Evolutionary conservation across 2,113 vertebrate genomes (phyloP), one percentile per base, ranked within the genome.

Genomic region (Aleadryas rufinucha): DNA sequence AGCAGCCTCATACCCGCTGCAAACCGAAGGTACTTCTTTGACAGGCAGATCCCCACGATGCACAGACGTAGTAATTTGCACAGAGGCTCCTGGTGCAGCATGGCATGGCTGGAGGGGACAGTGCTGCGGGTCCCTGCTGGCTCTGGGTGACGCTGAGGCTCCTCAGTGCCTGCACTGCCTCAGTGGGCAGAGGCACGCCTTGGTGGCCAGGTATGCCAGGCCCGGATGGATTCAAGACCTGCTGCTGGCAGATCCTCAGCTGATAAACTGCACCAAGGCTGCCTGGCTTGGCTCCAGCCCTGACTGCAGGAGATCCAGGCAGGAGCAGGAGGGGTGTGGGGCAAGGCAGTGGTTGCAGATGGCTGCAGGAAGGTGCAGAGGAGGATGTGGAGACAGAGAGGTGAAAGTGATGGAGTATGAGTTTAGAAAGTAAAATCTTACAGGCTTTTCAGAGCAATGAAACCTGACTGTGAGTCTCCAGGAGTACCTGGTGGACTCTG

Each of bases 101-200:
- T 13, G 56, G n/a, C 16, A 3, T 4, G 26, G 65, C 85, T 24
- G 78, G 42, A 87, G 44, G 69, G 65, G 68, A 78, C 1, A 1
- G 61, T 2, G 37, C 60, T 0, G 0, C 3, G 0, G 15, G 16
- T 41, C 63, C 28, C 31, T 2, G 4, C 21, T 39, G 66, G 39
- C 75, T 79, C 61, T 33, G 63, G 82, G 41, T 54, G 83, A 52
- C 30, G 2, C 2, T 9, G 57, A 28, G 53, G 19, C 19, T 85
- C 35, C 65, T 52, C 28, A 19, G 5, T 44, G 42, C 65, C 52
- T 54, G 27, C 21, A 1, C 42, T 42, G 42, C 42, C 42, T 41
- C 81, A 33, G 7, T 7, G 16, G 30, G 57, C 61, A 42, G 44
- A 64, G 66, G 6, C 59, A 47, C 5, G 0, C 53, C 80, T 76